A percentile compares a stretch with the other conserved stretches of the same genome.
These are phyloP conservation scores for Augochlora pura DNA, from an alignment of 1,140 invertebrate species.

Conservation along the genomic window DNA sequence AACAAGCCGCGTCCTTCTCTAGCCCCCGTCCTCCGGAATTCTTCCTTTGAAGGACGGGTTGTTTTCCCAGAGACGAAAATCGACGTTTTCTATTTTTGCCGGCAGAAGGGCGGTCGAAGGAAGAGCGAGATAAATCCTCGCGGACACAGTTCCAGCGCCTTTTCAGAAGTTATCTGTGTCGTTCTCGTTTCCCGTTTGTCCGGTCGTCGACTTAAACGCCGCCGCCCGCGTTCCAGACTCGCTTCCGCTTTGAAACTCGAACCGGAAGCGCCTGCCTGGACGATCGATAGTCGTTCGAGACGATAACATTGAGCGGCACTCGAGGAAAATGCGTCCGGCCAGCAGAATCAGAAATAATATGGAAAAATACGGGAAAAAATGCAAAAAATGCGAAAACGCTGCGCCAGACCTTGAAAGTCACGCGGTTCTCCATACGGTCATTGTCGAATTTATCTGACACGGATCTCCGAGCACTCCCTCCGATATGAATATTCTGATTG, in stretches of 20 bases:
- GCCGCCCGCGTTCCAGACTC: too few relatives aligned
- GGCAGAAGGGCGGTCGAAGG: not conserved
- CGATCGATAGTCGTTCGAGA: too few relatives aligned
- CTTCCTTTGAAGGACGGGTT: not conserved
- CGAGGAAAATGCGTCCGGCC: too few relatives aligned
- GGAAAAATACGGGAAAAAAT: not conserved
- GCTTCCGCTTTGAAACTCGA: too few relatives aligned
- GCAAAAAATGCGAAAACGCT: not conserved
- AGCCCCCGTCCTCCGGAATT: not conserved
- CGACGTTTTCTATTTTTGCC: not conserved
- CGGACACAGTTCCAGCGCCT: not conserved
- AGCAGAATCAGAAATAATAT: too few relatives aligned
- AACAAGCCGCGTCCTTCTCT: constrained; percentile 12
- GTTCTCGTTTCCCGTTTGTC: not conserved
- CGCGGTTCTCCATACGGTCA: not conserved
- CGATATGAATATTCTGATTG: constrained; percentile 12
- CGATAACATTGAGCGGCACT: too few relatives aligned
- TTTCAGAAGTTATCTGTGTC: not conserved
- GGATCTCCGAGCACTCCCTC: not conserved
- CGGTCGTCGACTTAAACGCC: not conserved
- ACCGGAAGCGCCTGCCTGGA: too few relatives aligned
- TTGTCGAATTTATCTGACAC: not conserved
- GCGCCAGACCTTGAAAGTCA: not conserved
- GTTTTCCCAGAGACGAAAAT: constrained; percentile 9
- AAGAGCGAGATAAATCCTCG: constrained; percentile 8